Conservation (phyloP, 2,113 vertebrate genomes). For the Bettongia penicillata region DNA sequence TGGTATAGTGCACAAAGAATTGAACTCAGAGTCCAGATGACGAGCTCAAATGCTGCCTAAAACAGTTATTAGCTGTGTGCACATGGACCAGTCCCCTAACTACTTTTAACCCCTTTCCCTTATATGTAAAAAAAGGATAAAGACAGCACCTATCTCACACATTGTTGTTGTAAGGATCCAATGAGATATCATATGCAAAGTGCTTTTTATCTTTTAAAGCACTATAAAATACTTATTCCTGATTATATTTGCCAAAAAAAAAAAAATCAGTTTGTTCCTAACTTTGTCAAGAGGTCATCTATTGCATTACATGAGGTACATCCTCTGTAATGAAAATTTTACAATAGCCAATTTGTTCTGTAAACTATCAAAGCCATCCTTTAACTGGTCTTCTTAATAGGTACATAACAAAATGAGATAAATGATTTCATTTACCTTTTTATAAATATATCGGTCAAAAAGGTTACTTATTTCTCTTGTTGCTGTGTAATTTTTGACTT, state of each 20-base stretch:
- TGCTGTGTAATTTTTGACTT: slow-evolving; percentile 78
- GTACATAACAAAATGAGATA: background rate
- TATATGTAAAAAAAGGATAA: background rate
- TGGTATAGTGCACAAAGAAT: background rate
- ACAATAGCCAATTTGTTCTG: background rate
- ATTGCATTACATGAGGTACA: background rate
- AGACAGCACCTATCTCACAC: background rate
- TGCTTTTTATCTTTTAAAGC: background rate
- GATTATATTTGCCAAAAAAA: slow-evolving; percentile 21
- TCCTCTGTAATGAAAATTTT: slow-evolving; percentile 21
- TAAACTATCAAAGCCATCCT: slow-evolving; percentile 3
- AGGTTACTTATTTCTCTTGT: slow-evolving; percentile 73
- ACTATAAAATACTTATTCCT: background rate
- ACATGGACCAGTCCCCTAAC: background rate
- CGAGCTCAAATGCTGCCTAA: background rate
- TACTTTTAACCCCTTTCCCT: background rate
- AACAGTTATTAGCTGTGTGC: background rate
- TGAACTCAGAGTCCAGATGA: background rate
- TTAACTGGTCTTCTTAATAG: background rate
- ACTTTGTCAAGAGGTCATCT: slow-evolving; percentile 26
- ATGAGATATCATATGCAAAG: background rate
- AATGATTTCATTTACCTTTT: slow-evolving; percentile 81
- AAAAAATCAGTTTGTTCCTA: slow-evolving; percentile 4
- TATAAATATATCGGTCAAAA: slow-evolving; percentile 83
- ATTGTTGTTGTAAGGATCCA: background rate